Evolutionary conservation across 2,888 invertebrate genomes (phyloP).

Genomic region (Limnephilus rhombicus): DNA sequence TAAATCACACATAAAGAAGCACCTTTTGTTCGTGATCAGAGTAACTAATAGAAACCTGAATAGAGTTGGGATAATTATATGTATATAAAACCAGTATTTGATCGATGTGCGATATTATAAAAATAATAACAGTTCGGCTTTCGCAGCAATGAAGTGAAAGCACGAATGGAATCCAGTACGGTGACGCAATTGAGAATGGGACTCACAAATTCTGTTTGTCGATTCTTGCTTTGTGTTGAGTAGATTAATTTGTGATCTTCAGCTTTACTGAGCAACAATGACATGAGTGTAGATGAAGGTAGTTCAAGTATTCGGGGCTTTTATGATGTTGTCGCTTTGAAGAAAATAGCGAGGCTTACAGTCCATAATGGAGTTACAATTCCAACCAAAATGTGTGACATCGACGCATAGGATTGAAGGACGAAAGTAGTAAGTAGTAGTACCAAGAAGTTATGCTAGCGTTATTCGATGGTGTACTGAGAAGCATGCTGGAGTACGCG

Average conservation of each 20-base stretch:
- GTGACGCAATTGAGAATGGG: conserved; percentile 16
- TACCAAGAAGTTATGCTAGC: too few relatives aligned
- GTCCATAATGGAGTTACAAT: too few relatives aligned
- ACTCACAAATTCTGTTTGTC: conserved; percentile 10
- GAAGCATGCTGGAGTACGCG: too few relatives aligned
- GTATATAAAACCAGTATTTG: neutral
- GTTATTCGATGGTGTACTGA: too few relatives aligned
- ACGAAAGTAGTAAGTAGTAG: too few relatives aligned
- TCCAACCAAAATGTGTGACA: too few relatives aligned
- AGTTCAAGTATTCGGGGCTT: neutral
- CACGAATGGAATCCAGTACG: neutral
- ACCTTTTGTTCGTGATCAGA: neutral
- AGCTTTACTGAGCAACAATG: too few relatives aligned
- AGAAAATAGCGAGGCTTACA: too few relatives aligned
- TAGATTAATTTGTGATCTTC: neutral
- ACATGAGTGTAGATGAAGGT: too few relatives aligned
- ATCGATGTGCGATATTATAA: neutral
- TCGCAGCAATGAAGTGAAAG: conserved; percentile 28
- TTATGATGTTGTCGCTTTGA: too few relatives aligned
- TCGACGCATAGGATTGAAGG: too few relatives aligned
- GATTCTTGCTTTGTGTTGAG: neutral
- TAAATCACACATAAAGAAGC: neutral
- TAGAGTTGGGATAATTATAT: neutral
- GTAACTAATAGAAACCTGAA: neutral
- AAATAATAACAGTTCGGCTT: conserved; percentile 7